Percentiles rank a stretch among this genome's conserved stretches.
Conservation (phyloP, 2,113 vertebrate genomes). For the Saguinus imperator region DNA sequence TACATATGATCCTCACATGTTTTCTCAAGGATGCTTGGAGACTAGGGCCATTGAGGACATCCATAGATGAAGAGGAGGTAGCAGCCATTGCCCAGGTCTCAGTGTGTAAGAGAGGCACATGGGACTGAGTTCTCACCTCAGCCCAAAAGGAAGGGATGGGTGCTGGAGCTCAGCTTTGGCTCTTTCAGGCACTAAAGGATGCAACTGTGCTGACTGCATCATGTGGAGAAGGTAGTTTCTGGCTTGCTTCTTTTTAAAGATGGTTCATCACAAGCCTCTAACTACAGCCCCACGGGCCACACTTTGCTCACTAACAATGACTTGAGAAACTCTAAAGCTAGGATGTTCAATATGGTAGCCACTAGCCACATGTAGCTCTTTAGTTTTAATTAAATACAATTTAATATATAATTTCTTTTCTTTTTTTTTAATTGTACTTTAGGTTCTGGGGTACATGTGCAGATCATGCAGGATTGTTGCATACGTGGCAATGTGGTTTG, state of each 20-base stretch:
- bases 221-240: background rate
- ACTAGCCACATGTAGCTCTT: background rate
- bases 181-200: background rate
- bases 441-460: no score
- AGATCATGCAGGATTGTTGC: no score
- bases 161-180: background rate
- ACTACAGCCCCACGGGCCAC: background rate
- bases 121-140: background rate
- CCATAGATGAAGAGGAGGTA: background rate
- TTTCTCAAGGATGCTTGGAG: background rate
- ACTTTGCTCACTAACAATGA: background rate
- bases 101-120: background rate
- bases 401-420: background rate
- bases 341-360: background rate
- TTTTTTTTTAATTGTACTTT: background rate
- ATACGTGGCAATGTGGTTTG: no score
- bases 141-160: background rate
- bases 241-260: background rate
- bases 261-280: background rate
- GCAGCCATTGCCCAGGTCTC: background rate
- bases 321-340: background rate
- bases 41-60: background rate
- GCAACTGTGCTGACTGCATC: background rate
- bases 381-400: background rate
- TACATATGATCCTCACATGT: background rate